A percentile compares a stretch with the other conserved stretches of the same genome.
Conservation (phyloP, 2,888 invertebrate genomes). For the Sicus ferrugineus region DNA sequence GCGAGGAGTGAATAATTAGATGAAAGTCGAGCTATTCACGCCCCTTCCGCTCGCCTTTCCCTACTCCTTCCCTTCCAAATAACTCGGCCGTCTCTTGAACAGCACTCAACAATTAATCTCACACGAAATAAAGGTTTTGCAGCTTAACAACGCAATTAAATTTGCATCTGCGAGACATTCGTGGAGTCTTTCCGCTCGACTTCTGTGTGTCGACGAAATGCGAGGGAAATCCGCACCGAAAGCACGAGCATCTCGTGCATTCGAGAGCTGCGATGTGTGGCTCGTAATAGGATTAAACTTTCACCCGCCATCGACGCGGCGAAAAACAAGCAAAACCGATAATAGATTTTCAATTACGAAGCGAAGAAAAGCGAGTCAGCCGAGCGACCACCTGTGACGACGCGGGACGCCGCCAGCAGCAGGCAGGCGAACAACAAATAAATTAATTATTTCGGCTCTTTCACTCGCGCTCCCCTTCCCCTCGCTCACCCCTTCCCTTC, state of each 20-base stretch:
- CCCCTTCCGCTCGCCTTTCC: no score
- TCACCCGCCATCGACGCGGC: conserved; percentile 29
- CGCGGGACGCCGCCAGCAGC: conserved; percentile 22
- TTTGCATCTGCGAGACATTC: conserved; percentile 4
- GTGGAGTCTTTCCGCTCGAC: no score
- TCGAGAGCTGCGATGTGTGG: neutral
- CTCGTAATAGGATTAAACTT: conserved; percentile 37
- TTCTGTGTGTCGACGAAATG: no score
- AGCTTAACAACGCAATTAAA: neutral
- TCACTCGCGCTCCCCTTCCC: neutral
- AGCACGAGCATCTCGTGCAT: no score
- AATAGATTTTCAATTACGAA: conserved; percentile 15
- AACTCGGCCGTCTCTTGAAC: neutral
- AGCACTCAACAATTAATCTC: neutral
- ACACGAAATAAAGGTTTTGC: no score
- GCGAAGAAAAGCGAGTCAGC: conserved; percentile 46
- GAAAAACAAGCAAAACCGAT: conserved; percentile 37
- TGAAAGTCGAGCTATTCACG: no score
- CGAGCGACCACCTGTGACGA: conserved; percentile 41
- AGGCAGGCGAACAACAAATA: neutral
- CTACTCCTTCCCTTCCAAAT: no score
- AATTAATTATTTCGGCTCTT: conserved; percentile 8
- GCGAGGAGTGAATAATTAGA: no score
- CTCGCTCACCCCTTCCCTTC: no score
- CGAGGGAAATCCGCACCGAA: no score